Conservation (phyloP, 2,888 invertebrate genomes). For the Lasioglossum marginatum region DNA sequence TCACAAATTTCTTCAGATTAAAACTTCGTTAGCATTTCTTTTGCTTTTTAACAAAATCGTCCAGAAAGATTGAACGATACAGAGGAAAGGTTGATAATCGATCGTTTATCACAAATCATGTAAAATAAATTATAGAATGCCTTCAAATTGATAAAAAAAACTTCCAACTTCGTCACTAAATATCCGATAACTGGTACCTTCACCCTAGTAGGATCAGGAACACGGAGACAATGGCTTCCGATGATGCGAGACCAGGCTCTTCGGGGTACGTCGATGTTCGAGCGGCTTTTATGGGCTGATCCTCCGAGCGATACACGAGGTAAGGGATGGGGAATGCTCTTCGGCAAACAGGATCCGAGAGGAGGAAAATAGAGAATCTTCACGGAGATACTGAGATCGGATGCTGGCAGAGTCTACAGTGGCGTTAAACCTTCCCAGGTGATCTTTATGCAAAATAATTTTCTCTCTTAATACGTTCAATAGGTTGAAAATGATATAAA, state of each 20-base stretch:
- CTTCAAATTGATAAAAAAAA: too few species aligned
- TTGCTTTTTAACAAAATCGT: too few species aligned
- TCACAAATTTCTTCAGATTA: too few species aligned
- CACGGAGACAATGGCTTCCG: conserved; percentile 13
- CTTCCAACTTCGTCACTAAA: too few species aligned
- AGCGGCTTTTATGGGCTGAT: not conserved
- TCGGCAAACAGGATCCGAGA: not conserved
- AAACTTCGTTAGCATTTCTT: too few species aligned
- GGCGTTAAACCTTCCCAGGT: not conserved
- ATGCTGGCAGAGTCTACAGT: not conserved
- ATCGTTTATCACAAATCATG: too few species aligned
- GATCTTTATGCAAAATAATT: not conserved
- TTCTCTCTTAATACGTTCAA: too few species aligned
- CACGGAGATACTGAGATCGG: not conserved
- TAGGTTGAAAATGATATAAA: too few species aligned
- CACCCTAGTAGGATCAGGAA: not conserved
- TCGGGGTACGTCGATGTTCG: not conserved
- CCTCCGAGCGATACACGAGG: not conserved
- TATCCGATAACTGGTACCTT: too few species aligned
- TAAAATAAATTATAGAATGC: too few species aligned
- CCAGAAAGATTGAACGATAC: too few species aligned
- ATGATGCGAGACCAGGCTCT: not conserved
- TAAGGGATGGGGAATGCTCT: conserved; percentile 8
- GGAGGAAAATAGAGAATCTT: not conserved
- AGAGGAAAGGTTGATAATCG: too few species aligned